A percentile compares a stretch with the other conserved stretches of the same genome.
These are phyloP conservation scores for Pimephales promelas DNA, from an alignment of 2,113 vertebrate species.

Conservation along the genomic window DNA sequence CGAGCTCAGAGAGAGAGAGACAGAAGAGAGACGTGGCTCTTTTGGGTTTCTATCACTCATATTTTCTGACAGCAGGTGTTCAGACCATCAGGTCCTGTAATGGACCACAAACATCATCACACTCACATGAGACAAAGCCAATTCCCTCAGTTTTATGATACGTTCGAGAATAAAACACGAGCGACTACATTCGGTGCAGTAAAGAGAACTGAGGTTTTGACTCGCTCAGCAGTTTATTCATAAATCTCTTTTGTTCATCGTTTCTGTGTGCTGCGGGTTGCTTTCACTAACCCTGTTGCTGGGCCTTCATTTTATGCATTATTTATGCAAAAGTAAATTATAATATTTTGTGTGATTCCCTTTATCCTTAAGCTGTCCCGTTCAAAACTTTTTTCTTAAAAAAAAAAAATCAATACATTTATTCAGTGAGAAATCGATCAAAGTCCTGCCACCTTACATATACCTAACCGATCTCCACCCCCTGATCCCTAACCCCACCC, in stretches of 20 bases:
- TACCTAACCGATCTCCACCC: no score
- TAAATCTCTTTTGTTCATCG: not conserved
- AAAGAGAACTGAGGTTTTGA: not conserved
- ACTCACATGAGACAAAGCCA: not conserved
- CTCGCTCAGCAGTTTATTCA: no score
- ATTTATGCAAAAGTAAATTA: not conserved
- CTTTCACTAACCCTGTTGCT: not conserved
- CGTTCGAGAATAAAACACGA: not conserved
- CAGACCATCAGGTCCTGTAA: not conserved
- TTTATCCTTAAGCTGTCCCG: no score
- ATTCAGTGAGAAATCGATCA: not conserved
- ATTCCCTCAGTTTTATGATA: not conserved
- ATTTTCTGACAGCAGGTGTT: constrained; percentile 25
- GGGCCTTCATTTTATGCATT: not conserved
- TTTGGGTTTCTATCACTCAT: not conserved
- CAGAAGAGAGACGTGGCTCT: not conserved
- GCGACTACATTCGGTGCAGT: not conserved
- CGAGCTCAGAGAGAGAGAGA: not conserved
- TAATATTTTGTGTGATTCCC: no score
- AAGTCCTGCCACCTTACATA: no score
- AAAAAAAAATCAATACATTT: not conserved
- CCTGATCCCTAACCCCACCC: no score
- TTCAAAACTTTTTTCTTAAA: no score
- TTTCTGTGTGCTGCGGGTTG: not conserved
- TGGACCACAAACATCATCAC: constrained; percentile 10